These are phyloP conservation scores for Ormyrus rosae DNA, from an alignment of 2,888 invertebrate genomes.

Conservation along the genomic window DNA sequence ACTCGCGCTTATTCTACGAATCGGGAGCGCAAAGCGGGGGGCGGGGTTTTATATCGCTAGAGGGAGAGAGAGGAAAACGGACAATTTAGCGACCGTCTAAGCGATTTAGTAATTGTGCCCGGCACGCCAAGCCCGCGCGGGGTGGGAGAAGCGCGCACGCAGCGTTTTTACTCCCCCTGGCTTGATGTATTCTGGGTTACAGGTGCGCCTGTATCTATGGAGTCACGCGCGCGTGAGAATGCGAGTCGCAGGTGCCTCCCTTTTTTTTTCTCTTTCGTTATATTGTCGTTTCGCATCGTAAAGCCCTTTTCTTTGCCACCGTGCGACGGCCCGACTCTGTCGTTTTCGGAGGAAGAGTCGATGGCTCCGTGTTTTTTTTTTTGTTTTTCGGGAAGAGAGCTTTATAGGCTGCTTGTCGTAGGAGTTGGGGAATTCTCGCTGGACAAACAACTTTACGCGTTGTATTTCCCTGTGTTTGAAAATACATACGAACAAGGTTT, in stretches of 20 bases:
- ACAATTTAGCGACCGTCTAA: conserved; percentile 46
- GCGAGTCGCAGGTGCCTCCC: conserved; percentile 70
- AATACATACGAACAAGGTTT: too few relatives aligned
- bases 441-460: too few relatives aligned
- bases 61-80: not conserved
- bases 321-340: not conserved
- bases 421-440: too few relatives aligned
- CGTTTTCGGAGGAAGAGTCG: not conserved
- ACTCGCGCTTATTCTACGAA: too few relatives aligned
- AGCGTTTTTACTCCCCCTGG: conserved; percentile 60
- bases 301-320: conserved; percentile 51
- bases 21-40: too few relatives aligned
- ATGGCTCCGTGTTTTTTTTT: not conserved
- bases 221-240: conserved; percentile 70
- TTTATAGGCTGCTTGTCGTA: too few relatives aligned
- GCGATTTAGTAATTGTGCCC: conserved; percentile 51
- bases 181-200: conserved; percentile 63
- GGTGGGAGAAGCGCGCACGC: not conserved
- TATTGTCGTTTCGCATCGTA: conserved; percentile 67
- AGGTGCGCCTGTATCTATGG: conserved; percentile 65
- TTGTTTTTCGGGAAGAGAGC: too few relatives aligned
- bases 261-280: conserved; percentile 47
- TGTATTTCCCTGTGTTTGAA: too few relatives aligned
- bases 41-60: too few relatives aligned
- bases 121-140: conserved; percentile 18